Evolutionary conservation across 2,888 invertebrate species (phyloP).

Genomic region (Drosophila bunnanda): DNA sequence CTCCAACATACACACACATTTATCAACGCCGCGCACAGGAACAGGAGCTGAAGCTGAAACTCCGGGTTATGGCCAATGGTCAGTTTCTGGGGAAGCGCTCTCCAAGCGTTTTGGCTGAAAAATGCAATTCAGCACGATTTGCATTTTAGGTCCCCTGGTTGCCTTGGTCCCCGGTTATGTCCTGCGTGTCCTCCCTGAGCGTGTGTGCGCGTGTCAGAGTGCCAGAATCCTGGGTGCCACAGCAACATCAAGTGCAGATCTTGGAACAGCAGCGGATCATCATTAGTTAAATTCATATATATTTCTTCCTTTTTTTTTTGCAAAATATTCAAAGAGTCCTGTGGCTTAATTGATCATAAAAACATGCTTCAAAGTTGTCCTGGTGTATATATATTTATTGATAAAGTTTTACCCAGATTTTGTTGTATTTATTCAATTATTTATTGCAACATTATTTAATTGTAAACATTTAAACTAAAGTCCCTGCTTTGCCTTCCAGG

Average conservation of each 20-base stretch:
- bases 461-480: not conserved
- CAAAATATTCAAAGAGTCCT: not conserved
- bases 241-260: constrained; percentile 15
- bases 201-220: constrained; percentile 20
- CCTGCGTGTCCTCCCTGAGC: not conserved
- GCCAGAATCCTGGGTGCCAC: not conserved
- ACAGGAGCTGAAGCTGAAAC: constrained; percentile 15
- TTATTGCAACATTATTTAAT: too few species aligned
- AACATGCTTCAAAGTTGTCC: too few species aligned
- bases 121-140: constrained; percentile 78
- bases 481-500: not conserved
- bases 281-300: not conserved
- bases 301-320: not conserved
- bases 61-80: constrained; percentile 36
- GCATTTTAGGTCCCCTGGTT: constrained; percentile 57
- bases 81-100: constrained; percentile 10
- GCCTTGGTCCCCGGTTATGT: constrained; percentile 10
- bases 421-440: not conserved
- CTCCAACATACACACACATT: constrained; percentile 55
- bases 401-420: not conserved
- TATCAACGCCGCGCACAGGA: constrained; percentile 72
- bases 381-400: not conserved
- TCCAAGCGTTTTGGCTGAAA: constrained; percentile 56
- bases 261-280: not conserved
- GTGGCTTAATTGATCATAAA: not conserved